phyloP scores from a whole-genome alignment of 1,140 invertebrate genomes.

The Nebria ingens region DNA sequence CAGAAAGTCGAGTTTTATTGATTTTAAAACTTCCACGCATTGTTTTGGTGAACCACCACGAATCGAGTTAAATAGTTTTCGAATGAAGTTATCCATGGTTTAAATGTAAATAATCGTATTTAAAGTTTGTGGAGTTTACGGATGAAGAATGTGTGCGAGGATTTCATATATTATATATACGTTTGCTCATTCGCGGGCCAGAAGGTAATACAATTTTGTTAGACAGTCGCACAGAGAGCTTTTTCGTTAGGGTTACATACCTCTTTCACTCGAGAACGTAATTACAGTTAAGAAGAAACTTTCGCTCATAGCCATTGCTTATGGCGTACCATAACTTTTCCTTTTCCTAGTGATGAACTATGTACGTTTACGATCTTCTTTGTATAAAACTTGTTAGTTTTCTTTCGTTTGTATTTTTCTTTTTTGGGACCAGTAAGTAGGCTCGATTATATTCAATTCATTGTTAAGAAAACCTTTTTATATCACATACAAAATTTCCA shows the following conservation, averaged over 20 bases:
- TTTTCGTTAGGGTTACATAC: too few relatives aligned
- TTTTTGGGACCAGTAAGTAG: too few relatives aligned
- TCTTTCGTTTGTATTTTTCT: too few relatives aligned
- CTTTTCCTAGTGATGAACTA: background rate
- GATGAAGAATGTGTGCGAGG: background rate
- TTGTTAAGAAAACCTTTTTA: too few relatives aligned
- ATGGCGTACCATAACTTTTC: background rate
- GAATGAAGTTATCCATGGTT: too few relatives aligned
- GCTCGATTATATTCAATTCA: too few relatives aligned
- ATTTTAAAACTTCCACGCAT: too few relatives aligned
- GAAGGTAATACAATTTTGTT: background rate
- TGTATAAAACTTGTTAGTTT: background rate
- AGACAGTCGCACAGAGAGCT: background rate
- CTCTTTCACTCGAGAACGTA: constrained; percentile 7
- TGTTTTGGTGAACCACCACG: too few relatives aligned
- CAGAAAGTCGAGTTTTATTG: too few relatives aligned
- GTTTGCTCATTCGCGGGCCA: background rate
- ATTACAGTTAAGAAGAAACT: constrained; percentile 7
- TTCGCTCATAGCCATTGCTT: background rate
- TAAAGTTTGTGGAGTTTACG: background rate
- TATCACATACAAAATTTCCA: too few relatives aligned
- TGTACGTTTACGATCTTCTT: background rate
- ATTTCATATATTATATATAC: too few relatives aligned
- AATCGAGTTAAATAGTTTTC: too few relatives aligned
- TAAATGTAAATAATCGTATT: background rate